These are phyloP conservation scores for Ammospiza maritima DNA, from an alignment of 2,797 vertebrate genomes.

Conservation along the genomic window DNA sequence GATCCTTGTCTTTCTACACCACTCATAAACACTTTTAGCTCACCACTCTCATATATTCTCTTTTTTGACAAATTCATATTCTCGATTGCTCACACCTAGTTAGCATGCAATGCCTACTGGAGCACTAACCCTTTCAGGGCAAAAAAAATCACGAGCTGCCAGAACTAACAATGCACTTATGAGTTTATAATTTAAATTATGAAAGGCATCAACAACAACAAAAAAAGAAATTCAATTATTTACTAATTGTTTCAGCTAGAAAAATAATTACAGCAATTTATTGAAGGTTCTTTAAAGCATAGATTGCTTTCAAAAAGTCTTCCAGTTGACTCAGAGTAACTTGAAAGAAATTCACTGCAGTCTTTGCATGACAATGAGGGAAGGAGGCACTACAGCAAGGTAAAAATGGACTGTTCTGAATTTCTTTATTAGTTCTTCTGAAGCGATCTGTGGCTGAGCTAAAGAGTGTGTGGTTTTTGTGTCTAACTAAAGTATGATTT, in stretches of 20 bases:
- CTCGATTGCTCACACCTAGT: neutral
- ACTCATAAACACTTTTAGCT: neutral
- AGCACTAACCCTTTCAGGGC: slow-evolving; percentile 1
- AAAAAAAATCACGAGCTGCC: neutral
- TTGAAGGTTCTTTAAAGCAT: neutral
- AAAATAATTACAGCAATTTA: slow-evolving; percentile 40
- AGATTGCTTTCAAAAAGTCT: slow-evolving; percentile 8
- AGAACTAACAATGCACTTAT: slow-evolving; percentile 36
- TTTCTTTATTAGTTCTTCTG: neutral
- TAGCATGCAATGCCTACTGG: neutral
- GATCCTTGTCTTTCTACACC: accelerated
- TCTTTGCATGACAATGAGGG: neutral
- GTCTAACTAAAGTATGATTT: neutral
- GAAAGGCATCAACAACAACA: neutral
- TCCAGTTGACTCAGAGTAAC: neutral
- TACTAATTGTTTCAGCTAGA: slow-evolving; percentile 50
- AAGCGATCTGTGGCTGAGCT: neutral
- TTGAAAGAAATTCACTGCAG: slow-evolving; percentile 8
- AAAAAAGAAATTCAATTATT: slow-evolving; percentile 47
- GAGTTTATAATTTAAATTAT: slow-evolving; percentile 40
- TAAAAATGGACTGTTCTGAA: neutral
- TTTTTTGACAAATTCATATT: slow-evolving; percentile 17
- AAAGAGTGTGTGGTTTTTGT: neutral
- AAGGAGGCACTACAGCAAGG: neutral
- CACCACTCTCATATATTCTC: neutral